phyloP scores from a whole-genome alignment of 2,888 invertebrate genomes.

The Andricus quercusramuli region DNA sequence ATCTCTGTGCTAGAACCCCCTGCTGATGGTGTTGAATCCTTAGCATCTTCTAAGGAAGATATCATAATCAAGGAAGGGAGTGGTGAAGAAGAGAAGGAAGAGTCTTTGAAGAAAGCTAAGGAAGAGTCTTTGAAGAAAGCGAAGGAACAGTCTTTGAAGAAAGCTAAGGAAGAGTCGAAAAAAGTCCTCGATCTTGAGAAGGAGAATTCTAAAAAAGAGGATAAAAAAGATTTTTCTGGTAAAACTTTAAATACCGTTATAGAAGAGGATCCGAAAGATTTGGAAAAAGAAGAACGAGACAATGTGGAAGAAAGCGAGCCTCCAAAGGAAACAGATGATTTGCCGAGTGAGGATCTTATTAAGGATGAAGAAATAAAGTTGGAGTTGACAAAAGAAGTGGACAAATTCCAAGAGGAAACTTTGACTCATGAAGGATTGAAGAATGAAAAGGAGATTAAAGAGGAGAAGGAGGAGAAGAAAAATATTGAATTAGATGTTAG shows the following conservation, averaged over 20 bases:
- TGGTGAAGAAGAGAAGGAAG: constrained; percentile 20
- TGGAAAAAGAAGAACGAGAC: constrained; percentile 44
- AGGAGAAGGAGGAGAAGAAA: constrained; percentile 61
- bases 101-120: neutral
- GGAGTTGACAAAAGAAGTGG: constrained; percentile 41
- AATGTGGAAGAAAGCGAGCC: constrained; percentile 46
- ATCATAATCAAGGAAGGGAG: constrained; percentile 13
- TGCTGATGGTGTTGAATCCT: constrained; percentile 58
- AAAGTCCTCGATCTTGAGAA: constrained; percentile 36
- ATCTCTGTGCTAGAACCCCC: constrained; percentile 47
- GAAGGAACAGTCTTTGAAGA: constrained; percentile 15
- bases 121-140: constrained; percentile 10
- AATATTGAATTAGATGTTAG: constrained; percentile 50
- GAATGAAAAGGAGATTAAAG: constrained; percentile 56
- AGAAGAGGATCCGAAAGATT: constrained; percentile 58
- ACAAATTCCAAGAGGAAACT: constrained; percentile 29
- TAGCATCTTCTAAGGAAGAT: constrained; percentile 62
- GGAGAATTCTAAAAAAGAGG: constrained; percentile 51
- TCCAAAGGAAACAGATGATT: constrained; percentile 56
- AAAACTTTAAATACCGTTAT: constrained; percentile 57
- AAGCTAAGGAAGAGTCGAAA: constrained; percentile 42
- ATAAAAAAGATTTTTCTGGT: constrained; percentile 59
- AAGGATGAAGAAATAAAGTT: constrained; percentile 46
- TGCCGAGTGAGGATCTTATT: constrained; percentile 44
- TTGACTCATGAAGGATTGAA: constrained; percentile 43